Percentiles rank a stretch among this genome's conserved stretches.
These are phyloP conservation scores for Patiria miniata DNA, from an alignment of 35 echinoderm and acorn worm genomes.

Conservation along the genomic window DNA sequence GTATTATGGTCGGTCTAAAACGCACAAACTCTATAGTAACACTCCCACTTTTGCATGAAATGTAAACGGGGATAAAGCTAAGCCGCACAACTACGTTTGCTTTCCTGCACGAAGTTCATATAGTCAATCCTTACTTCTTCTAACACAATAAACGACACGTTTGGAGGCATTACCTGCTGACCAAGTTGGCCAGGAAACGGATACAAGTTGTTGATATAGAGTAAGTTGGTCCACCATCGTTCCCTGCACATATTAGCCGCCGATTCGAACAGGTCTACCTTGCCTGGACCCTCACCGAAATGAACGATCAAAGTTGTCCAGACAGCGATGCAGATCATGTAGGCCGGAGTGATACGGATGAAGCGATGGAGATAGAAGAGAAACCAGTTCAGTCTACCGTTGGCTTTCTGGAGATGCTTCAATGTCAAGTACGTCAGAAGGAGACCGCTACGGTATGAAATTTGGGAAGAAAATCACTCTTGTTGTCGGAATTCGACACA, in stretches of 20 bases:
- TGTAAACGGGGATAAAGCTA: too few species aligned
- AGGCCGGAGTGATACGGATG: constrained; percentile 52
- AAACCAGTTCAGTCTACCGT: constrained; percentile 54
- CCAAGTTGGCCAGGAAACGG: constrained; percentile 48
- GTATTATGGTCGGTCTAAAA: too few species aligned
- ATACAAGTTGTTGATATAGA: constrained; percentile 62
- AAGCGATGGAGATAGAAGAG: constrained; percentile 55
- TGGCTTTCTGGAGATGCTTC: constrained; percentile 43
- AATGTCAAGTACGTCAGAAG: constrained; percentile 52
- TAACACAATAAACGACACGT: too few species aligned
- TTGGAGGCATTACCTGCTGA: neutral
- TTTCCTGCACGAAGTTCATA: too few species aligned
- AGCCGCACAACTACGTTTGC: too few species aligned
- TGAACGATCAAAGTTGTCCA: constrained; percentile 1
- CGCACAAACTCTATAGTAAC: too few species aligned
- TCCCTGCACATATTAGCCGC: neutral
- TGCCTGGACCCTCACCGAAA: constrained; percentile 21
- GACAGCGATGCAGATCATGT: constrained; percentile 37
- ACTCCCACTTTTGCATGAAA: too few species aligned
- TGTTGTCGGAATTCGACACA: too few species aligned
- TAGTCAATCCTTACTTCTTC: too few species aligned
- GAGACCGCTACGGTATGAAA: constrained; percentile 31
- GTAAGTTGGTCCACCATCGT: constrained; percentile 63
- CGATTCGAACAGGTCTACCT: neutral
- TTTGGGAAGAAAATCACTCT: too few species aligned